Percentiles rank a stretch among this genome's conserved stretches.
phyloP scores from a whole-genome alignment of 2,113 vertebrate species.

The Vireo altiloquus region DNA sequence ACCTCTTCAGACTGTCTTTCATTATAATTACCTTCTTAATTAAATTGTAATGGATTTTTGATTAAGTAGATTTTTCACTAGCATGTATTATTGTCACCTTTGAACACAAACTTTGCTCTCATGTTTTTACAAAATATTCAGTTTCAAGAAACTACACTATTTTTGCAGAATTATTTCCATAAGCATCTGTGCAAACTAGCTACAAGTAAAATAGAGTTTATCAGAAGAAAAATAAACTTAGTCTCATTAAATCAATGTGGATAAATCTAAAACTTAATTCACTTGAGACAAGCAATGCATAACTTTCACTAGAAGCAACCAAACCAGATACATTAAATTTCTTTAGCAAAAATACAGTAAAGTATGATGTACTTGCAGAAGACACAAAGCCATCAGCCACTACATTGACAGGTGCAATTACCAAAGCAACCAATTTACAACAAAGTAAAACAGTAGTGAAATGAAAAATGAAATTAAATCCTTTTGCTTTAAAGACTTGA shows the following conservation, averaged over 20 bases:
- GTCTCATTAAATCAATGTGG: not conserved
- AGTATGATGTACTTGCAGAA: not conserved
- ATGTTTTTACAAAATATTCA: not conserved
- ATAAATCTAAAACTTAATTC: not conserved
- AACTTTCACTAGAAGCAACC: not conserved
- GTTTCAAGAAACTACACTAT: not conserved
- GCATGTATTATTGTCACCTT: not conserved
- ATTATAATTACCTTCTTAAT: not conserved
- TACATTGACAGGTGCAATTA: not conserved
- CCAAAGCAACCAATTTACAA: not conserved
- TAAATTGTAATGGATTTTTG: not conserved
- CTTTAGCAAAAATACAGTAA: not conserved
- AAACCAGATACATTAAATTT: not conserved
- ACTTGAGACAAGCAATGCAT: not conserved
- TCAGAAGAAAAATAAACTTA: not conserved
- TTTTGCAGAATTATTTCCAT: not conserved
- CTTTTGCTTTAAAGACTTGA: not conserved
- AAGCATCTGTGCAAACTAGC: not conserved
- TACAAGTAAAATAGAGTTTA: not conserved
- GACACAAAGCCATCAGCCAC: not conserved
- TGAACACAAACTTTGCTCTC: not conserved
- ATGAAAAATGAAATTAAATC: not conserved
- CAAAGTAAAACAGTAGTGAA: not conserved
- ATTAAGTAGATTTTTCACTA: not conserved
- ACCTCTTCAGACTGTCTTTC: not conserved